Conservation (phyloP, 1,140 invertebrate species). For the Euglossa dilemma region DNA sequence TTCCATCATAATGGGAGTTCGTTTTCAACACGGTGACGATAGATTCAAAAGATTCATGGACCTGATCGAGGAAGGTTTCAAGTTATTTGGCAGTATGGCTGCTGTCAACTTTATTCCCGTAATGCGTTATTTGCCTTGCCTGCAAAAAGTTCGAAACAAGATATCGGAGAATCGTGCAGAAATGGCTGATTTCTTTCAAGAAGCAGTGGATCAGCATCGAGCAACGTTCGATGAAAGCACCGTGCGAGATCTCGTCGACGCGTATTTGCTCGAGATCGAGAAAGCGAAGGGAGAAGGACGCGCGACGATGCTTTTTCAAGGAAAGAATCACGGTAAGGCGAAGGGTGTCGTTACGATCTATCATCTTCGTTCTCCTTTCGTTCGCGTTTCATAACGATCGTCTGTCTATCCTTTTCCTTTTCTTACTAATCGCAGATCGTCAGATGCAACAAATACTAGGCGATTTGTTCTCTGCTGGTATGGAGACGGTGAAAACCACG, state of each 20-base stretch:
- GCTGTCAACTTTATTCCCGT: constrained; percentile 87
- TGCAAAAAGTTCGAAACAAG: constrained; percentile 88
- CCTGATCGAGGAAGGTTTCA: constrained; percentile 94
- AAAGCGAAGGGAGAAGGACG: constrained; percentile 89
- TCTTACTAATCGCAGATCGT: constrained; percentile 84
- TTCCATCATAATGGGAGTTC: constrained; percentile 93
- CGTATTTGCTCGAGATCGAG: constrained; percentile 93
- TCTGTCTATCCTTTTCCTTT: background rate
- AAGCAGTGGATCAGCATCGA: constrained; percentile 91
- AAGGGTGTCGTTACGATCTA: constrained; percentile 64
- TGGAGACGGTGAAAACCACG: constrained; percentile 96
- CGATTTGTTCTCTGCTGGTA: constrained; percentile 95
- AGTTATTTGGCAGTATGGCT: constrained; percentile 88
- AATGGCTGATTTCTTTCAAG: constrained; percentile 92
- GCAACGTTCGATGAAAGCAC: constrained; percentile 88
- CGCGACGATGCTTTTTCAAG: constrained; percentile 88
- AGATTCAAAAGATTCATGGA: constrained; percentile 90
- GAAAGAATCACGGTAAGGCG: constrained; percentile 88
- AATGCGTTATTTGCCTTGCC: constrained; percentile 89
- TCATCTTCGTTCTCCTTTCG: too few species aligned
- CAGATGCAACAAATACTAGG: constrained; percentile 95
- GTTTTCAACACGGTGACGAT: constrained; percentile 90
- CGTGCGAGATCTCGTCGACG: constrained; percentile 93
- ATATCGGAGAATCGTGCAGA: constrained; percentile 91
- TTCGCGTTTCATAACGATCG: background rate